Percentiles rank a stretch among this genome's conserved stretches.
phyloP scores from a whole-genome alignment of 2,888 invertebrate genomes.

The Morinoia aosen region DNA sequence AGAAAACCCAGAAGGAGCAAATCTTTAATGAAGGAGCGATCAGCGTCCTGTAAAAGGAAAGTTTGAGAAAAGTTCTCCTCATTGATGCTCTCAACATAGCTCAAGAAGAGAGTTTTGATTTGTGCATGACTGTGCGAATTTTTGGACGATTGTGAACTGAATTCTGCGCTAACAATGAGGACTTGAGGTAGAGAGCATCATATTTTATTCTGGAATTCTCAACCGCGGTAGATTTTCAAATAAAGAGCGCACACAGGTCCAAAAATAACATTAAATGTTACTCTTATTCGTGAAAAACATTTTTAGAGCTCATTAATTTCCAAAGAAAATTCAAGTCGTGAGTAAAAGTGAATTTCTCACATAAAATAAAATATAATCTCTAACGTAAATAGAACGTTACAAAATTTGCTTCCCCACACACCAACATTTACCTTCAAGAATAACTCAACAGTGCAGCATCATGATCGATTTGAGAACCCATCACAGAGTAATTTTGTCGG shows the following conservation, averaged over 20 bases:
- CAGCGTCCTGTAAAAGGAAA: conserved; percentile 12
- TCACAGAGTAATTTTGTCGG: too few relatives aligned
- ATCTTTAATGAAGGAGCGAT: not conserved
- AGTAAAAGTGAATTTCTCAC: not conserved
- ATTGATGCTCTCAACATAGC: not conserved
- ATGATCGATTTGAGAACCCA: too few relatives aligned
- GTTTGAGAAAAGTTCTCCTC: conserved; percentile 10
- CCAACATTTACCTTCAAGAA: too few relatives aligned
- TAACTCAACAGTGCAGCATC: too few relatives aligned
- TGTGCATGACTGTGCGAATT: not conserved
- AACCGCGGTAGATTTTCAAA: not conserved
- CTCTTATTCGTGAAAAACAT: not conserved
- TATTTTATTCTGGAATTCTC: not conserved
- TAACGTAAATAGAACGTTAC: not conserved
- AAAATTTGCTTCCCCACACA: too few relatives aligned
- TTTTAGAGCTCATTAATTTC: not conserved
- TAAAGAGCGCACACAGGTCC: not conserved
- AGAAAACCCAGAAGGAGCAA: conserved; percentile 1
- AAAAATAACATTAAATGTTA: not conserved
- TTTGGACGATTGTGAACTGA: not conserved
- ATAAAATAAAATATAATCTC: not conserved
- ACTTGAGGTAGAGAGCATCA: not conserved
- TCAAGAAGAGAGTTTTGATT: conserved; percentile 6
- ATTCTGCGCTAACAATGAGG: not conserved
- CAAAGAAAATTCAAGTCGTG: not conserved